Conservation (phyloP, 1,140 invertebrate species). For the Nymphalis io region DNA sequence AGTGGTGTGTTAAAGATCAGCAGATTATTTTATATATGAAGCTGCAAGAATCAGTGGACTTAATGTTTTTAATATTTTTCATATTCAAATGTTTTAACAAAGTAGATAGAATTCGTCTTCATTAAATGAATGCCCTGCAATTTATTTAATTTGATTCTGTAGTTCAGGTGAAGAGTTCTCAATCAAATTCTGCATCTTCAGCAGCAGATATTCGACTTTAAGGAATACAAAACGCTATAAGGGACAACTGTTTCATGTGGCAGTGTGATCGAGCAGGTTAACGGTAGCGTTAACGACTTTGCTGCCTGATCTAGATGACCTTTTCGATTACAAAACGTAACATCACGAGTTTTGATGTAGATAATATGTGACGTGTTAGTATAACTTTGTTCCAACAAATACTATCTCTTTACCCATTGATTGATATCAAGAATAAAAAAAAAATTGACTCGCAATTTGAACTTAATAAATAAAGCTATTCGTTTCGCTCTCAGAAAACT, state of each 20-base stretch:
- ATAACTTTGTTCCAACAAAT: conserved; percentile 11
- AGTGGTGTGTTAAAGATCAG: too few species aligned
- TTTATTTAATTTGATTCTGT: neutral
- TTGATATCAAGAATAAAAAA: neutral
- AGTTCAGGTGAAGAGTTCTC: neutral
- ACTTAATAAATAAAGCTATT: neutral
- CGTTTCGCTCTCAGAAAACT: neutral
- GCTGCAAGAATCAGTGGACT: too few species aligned
- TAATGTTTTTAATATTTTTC: too few species aligned
- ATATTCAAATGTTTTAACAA: too few species aligned
- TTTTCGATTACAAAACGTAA: conserved; percentile 28
- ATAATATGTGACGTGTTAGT: conserved; percentile 26
- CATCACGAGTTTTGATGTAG: conserved; percentile 33
- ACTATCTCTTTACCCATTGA: neutral
- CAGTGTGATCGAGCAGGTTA: conserved; percentile 32
- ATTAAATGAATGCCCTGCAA: too few species aligned
- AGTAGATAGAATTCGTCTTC: too few species aligned
- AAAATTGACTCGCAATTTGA: neutral
- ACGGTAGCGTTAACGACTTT: conserved; percentile 41
- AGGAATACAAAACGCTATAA: conserved; percentile 11
- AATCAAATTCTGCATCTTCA: neutral
- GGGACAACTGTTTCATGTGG: conserved; percentile 14
- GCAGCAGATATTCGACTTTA: neutral
- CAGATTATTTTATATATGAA: too few species aligned
- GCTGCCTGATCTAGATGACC: conserved; percentile 39